Base-by-base conservation (phyloP, 2,113 vertebrate genomes). In the Ptilonorhynchus violaceus region DNA sequence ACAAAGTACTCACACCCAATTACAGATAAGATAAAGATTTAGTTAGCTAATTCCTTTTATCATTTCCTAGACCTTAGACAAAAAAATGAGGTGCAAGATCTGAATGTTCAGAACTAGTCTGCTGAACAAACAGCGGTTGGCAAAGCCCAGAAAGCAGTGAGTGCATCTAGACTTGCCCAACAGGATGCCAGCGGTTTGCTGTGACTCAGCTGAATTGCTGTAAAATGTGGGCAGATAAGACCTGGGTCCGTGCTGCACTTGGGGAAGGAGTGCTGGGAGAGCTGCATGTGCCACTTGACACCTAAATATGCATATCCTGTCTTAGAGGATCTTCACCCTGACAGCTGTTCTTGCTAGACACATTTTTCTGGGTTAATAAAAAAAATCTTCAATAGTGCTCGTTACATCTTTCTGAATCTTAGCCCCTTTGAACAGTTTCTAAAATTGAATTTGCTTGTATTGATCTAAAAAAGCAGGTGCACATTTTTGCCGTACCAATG, bases 31-130 rank as follows among this genome's bases (percentile, higher is more conserved):
- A 88, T 74, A 37, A 74, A 12, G 75, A 79, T 78, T 92, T 88
- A 58, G 59, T 83, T 39, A 92, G 46, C 66, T 91, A 91, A 91
- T 96, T 92, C 73, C 49, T 95, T 88, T 96, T 92, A 81, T 92
- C 31, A 12, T 95, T 93, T 76, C 68, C 60, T 91, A 84, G 89
- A 63, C 39, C 9, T 70, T 59, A 56, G 56, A 77, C 52, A 78
- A 92, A 67, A 42, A 92, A 82, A 91, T 92, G 56, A 91, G n/a
- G 69, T 95, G 86, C 49, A 39, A 88, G 28, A 44, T 86, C 21
- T 85, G 30, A 44, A 60, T 78, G 67, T 75, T 79, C 63, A 56
- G 66, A 74, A 35, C 88, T 84, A 33, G 66, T 86, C 46, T 66
- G 35, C 84, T 93, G 64, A 96, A 81, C 33, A 78, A 64, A 91